Conservation (phyloP, 2,113 vertebrate genomes). For the Pomatostomus ruficeps region DNA sequence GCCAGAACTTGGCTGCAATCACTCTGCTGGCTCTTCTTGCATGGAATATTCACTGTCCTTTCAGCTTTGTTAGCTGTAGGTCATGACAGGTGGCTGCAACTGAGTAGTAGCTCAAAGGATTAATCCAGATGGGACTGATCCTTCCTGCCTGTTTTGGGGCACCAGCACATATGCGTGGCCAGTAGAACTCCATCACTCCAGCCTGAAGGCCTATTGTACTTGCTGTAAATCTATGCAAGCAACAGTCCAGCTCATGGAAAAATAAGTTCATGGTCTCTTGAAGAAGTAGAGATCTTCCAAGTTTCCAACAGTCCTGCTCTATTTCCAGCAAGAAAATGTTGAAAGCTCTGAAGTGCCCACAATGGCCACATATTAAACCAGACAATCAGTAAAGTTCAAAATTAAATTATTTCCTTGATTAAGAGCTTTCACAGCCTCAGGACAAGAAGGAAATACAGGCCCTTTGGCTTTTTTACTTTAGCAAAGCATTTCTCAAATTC, state of each 20-base stretch:
- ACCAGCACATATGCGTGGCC: fast-evolving
- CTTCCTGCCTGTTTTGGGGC: background rate
- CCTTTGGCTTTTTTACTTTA: background rate
- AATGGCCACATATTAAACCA: background rate
- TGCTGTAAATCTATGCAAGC: background rate
- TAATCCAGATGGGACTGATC: background rate
- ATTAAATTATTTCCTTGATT: background rate
- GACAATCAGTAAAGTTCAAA: background rate
- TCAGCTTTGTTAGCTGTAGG: background rate
- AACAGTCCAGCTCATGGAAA: background rate
- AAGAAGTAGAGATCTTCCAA: background rate
- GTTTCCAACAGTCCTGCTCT: background rate
- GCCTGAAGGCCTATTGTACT: background rate
- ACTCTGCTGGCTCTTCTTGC: background rate
- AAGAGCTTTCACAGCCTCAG: background rate
- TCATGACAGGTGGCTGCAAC: background rate
- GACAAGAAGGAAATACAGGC: background rate
- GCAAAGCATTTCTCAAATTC: background rate
- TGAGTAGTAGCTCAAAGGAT: background rate
- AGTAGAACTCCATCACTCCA: background rate
- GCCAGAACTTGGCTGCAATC: background rate
- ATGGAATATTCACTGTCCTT: background rate
- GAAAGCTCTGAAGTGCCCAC: background rate
- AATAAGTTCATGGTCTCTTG: background rate
- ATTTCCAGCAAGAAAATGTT: background rate